A percentile compares a stretch with the other conserved stretches of the same genome.
These are phyloP conservation scores for Apodemus speciosus DNA, from an alignment of 2,113 vertebrate genomes.

Conservation along the genomic window DNA sequence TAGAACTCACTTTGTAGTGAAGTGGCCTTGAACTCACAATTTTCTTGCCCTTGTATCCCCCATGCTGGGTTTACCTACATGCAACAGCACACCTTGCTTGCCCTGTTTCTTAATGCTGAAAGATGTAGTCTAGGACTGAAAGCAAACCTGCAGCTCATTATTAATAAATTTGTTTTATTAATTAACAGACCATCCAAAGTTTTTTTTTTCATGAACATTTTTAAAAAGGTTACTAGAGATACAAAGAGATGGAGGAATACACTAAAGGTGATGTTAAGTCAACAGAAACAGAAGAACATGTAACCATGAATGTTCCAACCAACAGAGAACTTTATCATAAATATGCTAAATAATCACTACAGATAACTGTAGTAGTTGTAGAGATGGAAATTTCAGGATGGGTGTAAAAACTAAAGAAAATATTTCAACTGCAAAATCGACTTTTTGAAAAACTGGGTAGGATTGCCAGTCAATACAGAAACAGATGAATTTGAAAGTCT, in stretches of 20 bases:
- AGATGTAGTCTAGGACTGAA: not conserved
- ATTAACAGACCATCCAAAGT: not conserved
- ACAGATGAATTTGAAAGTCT: not conserved
- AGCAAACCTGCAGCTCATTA: not conserved
- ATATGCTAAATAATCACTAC: not conserved
- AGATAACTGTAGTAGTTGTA: not conserved
- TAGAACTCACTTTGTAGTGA: not conserved
- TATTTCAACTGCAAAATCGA: not conserved
- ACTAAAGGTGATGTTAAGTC: not conserved
- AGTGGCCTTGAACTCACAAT: not conserved
- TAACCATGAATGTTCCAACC: not conserved
- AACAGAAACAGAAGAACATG: not conserved
- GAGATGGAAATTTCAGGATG: not conserved
- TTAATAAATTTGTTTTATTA: not conserved
- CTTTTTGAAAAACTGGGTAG: not conserved
- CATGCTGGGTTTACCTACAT: not conserved
- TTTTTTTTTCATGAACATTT: not conserved
- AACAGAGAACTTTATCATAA: not conserved
- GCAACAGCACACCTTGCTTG: not conserved
- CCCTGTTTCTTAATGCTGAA: not conserved
- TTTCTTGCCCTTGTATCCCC: not conserved
- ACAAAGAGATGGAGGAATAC: not conserved
- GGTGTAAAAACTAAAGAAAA: not conserved
- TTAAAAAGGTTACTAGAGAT: not conserved
- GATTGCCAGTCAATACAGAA: not conserved